Evolutionary conservation across 2,888 invertebrate species (phyloP).

Genomic region (Geotrupes spiniger): DNA sequence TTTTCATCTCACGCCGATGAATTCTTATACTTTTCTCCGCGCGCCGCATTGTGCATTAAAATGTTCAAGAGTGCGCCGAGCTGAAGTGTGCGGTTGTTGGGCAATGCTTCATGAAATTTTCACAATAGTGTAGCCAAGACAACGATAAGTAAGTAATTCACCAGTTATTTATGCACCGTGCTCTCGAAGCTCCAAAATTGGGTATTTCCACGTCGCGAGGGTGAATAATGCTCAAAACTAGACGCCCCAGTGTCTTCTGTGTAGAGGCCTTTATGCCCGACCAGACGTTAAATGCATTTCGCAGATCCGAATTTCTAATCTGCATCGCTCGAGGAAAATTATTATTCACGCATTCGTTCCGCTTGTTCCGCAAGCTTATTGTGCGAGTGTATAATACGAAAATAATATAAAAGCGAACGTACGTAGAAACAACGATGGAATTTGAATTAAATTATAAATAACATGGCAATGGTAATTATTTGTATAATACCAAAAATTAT

Average conservation of each 20-base stretch:
- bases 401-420: too few species aligned
- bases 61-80: too few species aligned
- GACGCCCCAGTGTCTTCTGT: slow-evolving; percentile 19
- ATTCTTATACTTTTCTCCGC: too few species aligned
- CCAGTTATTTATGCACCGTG: slow-evolving; percentile 31
- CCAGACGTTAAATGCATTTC: slow-evolving; percentile 19
- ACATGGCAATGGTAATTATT: too few species aligned
- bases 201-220: slow-evolving; percentile 29
- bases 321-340: slow-evolving; percentile 13
- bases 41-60: too few species aligned
- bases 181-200: slow-evolving; percentile 26
- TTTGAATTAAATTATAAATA: too few species aligned
- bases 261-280: slow-evolving; percentile 12
- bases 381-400: too few species aligned
- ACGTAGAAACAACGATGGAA: too few species aligned
- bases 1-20: too few species aligned
- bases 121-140: slow-evolving; percentile 5
- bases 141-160: background rate
- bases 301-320: slow-evolving; percentile 23
- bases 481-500: too few species aligned
- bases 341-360: slow-evolving; percentile 4
- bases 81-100: background rate
- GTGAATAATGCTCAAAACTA: slow-evolving; percentile 31
- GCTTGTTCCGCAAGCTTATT: too few species aligned
- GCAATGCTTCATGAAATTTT: slow-evolving; percentile 8